Percentiles rank a stretch among this genome's conserved stretches.
Conservation (phyloP, 2,113 vertebrate genomes). For the Scortum barcoo region DNA sequence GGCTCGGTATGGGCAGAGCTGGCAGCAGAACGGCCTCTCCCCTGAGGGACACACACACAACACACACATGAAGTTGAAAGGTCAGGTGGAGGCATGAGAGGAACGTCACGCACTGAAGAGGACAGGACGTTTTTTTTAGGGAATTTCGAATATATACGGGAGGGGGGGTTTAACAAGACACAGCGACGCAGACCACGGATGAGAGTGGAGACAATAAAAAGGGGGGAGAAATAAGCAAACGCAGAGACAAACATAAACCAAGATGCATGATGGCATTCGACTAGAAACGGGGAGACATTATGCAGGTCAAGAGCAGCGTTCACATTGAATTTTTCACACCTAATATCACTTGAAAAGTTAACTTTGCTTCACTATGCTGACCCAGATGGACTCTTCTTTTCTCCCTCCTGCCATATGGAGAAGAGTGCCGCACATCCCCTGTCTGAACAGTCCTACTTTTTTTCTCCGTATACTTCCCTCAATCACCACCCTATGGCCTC, state of each 20-base stretch:
- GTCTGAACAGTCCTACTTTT: constrained; percentile 65
- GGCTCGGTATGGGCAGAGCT: constrained; percentile 89
- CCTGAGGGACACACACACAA: constrained; percentile 71
- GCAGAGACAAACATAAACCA: constrained; percentile 46
- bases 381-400: constrained; percentile 54
- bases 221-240: constrained; percentile 19
- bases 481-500: constrained; percentile 56
- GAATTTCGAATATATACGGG: neutral
- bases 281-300: constrained; percentile 30
- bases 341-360: constrained; percentile 51
- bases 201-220: constrained; percentile 21
- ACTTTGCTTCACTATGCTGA: constrained; percentile 41
- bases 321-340: constrained; percentile 30
- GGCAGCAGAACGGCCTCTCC: constrained; percentile 83
- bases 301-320: constrained; percentile 39
- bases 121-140: neutral
- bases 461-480: constrained; percentile 57
- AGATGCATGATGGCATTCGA: constrained; percentile 47
- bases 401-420: constrained; percentile 54
- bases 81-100: constrained; percentile 21
- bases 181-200: constrained; percentile 1
- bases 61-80: constrained; percentile 42
- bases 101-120: neutral
- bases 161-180: constrained; percentile 23
- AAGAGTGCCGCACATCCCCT: constrained; percentile 30